Conservation (phyloP, 2,113 vertebrate genomes). For the Colius striatus region DNA sequence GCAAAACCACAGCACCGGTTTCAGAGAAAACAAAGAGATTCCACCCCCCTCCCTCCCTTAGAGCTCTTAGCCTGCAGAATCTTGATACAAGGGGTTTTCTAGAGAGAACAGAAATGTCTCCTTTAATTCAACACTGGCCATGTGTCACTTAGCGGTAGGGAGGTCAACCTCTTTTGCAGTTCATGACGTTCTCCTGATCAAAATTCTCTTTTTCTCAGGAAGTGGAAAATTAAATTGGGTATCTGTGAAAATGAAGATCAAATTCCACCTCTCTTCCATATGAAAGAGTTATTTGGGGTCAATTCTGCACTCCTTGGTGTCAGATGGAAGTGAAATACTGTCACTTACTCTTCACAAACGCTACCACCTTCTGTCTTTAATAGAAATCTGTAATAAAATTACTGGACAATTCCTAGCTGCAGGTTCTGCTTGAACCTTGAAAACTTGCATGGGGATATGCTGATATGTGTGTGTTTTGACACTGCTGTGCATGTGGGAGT, state of each 20-base stretch:
- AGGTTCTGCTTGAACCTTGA: not conserved
- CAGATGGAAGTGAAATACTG: not conserved
- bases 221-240: not conserved
- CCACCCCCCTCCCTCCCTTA: not conserved
- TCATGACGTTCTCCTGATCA: not conserved
- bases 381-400: not conserved
- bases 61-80: not conserved
- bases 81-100: not conserved
- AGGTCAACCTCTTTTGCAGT: not conserved
- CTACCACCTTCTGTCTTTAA: not conserved
- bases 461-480: not conserved
- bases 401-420: not conserved
- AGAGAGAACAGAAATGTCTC: not conserved
- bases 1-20: not conserved
- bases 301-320: not conserved
- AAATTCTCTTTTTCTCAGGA: not conserved
- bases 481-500: not conserved
- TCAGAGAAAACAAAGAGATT: not conserved
- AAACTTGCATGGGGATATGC: rapidly evolving
- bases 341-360: not conserved
- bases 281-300: not conserved
- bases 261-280: not conserved
- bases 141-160: not conserved
- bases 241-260: not conserved
- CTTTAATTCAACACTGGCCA: not conserved